Percentiles rank a stretch among this genome's conserved stretches.
phyloP scores from a whole-genome alignment of 1,140 invertebrate species.

The Ptiloglossa arizonensis region DNA sequence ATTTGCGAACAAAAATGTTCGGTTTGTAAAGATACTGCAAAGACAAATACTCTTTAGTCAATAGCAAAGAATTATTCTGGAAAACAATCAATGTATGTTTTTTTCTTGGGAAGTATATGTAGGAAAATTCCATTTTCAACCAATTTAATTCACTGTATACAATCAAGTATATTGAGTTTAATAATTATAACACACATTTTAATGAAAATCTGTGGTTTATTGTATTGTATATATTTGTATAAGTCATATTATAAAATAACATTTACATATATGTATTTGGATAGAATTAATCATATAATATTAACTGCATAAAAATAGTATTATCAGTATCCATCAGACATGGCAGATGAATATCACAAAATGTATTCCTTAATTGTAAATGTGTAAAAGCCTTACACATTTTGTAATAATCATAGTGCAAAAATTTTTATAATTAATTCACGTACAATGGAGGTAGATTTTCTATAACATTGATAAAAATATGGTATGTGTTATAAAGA shows the following conservation, averaged over 20 bases:
- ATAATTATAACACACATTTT: background rate
- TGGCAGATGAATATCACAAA: conserved; percentile 1
- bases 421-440: background rate
- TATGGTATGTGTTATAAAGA: background rate
- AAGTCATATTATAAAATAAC: conserved; percentile 3
- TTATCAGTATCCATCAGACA: background rate
- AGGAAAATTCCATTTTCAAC: no score
- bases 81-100: no score
- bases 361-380: background rate
- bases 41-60: no score
- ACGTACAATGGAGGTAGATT: conserved; percentile 5
- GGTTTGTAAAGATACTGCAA: no score
- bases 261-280: conserved; percentile 6
- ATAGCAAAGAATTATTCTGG: no score
- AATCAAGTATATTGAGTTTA: background rate
- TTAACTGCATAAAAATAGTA: conserved; percentile 15
- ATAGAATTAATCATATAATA: background rate
- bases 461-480: background rate
- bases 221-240: background rate
- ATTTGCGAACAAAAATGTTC: no score
- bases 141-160: no score
- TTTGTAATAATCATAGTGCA: background rate
- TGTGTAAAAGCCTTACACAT: background rate
- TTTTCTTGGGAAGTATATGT: no score
- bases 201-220: background rate